Evolutionary conservation across 2,113 vertebrate genomes (phyloP), one percentile per base, ranked within the genome.

Genomic region (Synchiropus splendidus): DNA sequence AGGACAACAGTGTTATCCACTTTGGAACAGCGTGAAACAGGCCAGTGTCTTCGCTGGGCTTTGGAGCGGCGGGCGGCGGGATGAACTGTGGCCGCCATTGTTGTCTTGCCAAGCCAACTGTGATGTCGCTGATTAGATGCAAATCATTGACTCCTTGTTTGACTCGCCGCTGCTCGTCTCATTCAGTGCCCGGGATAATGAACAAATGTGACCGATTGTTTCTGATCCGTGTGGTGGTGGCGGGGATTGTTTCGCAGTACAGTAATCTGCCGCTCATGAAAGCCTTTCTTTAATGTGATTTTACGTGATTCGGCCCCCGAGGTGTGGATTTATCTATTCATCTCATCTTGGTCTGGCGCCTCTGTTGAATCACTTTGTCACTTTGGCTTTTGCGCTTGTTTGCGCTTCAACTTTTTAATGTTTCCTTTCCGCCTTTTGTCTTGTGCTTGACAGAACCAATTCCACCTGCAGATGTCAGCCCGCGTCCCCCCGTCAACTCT

Each of bases 401-500:
- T 31, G 0, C 41, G 17, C 18, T 13, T 42, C 33, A 30, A 16
- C 57, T 17, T 9, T 16, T 15, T 43, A 9, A 11, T 35, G 16
- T 16, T 9, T 17, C n/a, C 11, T 40, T n/a, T 36, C 2, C n/a
- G 5, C 18, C 13, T 31, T 16, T 31, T 43, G 9, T 21, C 31
- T 36, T 27, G 4, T 27, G 21, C 21, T 32, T 21, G 13, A 34
- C 18, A 97, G 94, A 94, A 84, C 45, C 89, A 48, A 0, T 91
- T 92, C 76, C 91, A 96, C 68, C 85, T 96, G 54, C 88, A 86
- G 74, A 73, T 96, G 90, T 85, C 88, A 15, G 87, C 83, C 40
- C 85, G 85, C 4, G 83, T 85, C 34, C 86, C 91, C 0, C 79
- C 85, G 2, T 89, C 89, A 5, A 85, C 48, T 0, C 78, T 94